These are phyloP conservation scores for Calyptommatus sinebrachiatus DNA, from an alignment of 2,113 vertebrate species.

Conservation along the genomic window DNA sequence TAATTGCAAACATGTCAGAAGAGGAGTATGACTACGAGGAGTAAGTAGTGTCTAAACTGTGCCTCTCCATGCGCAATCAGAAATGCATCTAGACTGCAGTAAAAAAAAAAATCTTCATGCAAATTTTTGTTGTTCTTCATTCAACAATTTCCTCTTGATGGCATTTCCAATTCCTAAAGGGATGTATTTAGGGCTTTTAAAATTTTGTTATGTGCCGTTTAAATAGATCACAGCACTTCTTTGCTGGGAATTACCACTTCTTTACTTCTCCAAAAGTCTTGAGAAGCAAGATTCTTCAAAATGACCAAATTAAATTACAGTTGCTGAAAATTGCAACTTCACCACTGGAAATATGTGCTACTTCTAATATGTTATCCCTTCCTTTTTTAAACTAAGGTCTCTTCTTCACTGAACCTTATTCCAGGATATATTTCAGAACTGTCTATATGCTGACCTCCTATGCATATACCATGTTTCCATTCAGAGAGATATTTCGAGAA, in stretches of 20 bases:
- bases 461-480: too few relatives aligned
- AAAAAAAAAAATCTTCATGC: background rate
- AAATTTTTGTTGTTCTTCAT: background rate
- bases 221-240: background rate
- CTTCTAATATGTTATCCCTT: background rate
- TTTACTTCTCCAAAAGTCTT: background rate
- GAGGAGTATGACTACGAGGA: conserved; percentile 27
- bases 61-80: background rate
- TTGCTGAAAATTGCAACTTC: background rate
- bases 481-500: too few relatives aligned
- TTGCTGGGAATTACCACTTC: background rate
- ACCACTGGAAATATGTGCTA: background rate
- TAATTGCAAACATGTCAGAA: conserved; percentile 12
- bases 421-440: too few relatives aligned
- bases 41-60: background rate
- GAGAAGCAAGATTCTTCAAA: background rate
- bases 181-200: background rate
- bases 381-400: background rate
- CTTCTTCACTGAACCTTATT: too few relatives aligned
- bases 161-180: background rate
- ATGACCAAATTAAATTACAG: background rate
- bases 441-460: too few relatives aligned
- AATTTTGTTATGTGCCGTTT: background rate
- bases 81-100: background rate
- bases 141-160: background rate